Conservation (phyloP, 2,113 vertebrate species). For the Campylorhamphus procurvoides region DNA sequence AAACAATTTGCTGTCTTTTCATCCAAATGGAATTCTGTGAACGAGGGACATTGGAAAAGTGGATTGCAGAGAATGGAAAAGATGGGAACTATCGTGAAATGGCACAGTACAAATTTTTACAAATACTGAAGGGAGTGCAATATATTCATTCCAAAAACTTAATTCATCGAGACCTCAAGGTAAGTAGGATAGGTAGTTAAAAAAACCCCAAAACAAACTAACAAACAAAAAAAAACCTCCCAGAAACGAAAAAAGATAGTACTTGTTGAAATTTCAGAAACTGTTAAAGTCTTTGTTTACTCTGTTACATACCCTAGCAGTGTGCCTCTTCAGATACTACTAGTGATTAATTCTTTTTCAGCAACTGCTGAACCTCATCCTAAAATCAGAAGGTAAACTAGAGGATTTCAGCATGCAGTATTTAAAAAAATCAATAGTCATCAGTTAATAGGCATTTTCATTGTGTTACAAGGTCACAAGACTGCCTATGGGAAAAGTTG, state of each 20-base stretch:
- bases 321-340: background rate
- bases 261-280: background rate
- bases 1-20: constrained; percentile 27
- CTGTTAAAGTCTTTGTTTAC: background rate
- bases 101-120: constrained; percentile 62
- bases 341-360: background rate
- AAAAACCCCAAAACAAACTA: background rate
- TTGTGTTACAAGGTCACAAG: background rate
- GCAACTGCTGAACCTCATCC: background rate
- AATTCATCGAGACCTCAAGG: constrained; percentile 83
- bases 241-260: background rate
- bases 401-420: background rate
- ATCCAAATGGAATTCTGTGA: constrained; percentile 80
- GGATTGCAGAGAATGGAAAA: background rate
- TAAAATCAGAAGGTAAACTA: background rate
- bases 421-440: background rate
- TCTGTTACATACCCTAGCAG: background rate
- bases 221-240: no score
- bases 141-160: constrained; percentile 68
- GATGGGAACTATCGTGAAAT: background rate
- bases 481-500: background rate
- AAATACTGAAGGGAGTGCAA: constrained; percentile 68
- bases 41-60: constrained; percentile 55
- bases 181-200: constrained; percentile 1
- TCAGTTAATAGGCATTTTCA: background rate